A percentile compares a stretch with the other conserved stretches of the same genome.
These are phyloP conservation scores for Amiota mariae DNA, from an alignment of 2,888 invertebrate species.

Conservation along the genomic window DNA sequence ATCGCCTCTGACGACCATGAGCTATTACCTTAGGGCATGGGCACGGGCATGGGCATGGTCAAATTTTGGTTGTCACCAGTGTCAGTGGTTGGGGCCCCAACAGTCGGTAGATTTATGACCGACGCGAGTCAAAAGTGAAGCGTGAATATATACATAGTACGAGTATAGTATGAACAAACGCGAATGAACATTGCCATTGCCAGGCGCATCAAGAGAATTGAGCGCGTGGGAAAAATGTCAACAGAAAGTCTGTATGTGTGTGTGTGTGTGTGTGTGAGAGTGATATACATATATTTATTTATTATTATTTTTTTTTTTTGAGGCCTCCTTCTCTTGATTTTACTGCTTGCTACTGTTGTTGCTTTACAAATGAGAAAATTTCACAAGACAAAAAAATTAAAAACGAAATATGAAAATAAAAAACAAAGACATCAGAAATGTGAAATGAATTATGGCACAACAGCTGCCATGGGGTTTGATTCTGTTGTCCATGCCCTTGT, in stretches of 20 bases:
- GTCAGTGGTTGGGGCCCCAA: slow-evolving; percentile 20
- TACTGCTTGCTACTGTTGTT: too few relatives aligned
- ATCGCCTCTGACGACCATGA: slow-evolving; percentile 30
- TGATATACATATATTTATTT: background rate
- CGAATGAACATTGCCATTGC: background rate
- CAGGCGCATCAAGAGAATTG: slow-evolving; percentile 20
- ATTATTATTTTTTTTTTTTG: too few relatives aligned
- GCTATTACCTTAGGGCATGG: slow-evolving; percentile 17
- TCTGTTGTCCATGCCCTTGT: too few relatives aligned
- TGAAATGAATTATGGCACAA: slow-evolving; percentile 51
- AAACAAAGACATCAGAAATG: slow-evolving; percentile 6
- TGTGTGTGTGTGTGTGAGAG: slow-evolving; percentile 45
- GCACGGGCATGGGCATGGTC: background rate
- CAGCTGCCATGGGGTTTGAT: slow-evolving; percentile 45
- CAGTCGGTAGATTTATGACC: background rate
- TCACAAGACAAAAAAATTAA: background rate
- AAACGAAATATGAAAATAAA: background rate
- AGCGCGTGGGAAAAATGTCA: slow-evolving; percentile 49
- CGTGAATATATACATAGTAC: slow-evolving; percentile 46
- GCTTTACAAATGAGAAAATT: too few relatives aligned
- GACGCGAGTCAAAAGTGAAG: slow-evolving; percentile 14
- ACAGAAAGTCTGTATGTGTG: slow-evolving; percentile 56
- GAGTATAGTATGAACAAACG: background rate
- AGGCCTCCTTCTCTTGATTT: too few relatives aligned
- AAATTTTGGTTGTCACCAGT: background rate